Evolutionary conservation across 2,113 vertebrate species (phyloP).

Genomic region (Hiodon alosoides): DNA sequence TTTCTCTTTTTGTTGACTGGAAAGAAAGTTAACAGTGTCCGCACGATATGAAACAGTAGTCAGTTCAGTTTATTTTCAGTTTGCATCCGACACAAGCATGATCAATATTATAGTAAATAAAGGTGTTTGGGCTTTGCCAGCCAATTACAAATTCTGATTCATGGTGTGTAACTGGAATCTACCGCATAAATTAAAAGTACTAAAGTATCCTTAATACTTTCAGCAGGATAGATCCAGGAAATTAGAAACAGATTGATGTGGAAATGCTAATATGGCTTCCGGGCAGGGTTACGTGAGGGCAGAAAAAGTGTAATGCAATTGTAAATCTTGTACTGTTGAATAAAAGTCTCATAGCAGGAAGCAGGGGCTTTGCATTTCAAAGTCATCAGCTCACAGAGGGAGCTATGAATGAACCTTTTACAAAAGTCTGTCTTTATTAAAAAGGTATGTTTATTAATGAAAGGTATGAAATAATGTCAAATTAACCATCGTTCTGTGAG

Average conservation of each 20-base stretch:
- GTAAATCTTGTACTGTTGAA: no score
- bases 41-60: not conserved
- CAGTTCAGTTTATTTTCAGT: not conserved
- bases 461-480: no score
- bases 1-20: no score
- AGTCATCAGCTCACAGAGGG: no score
- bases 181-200: slow-evolving; percentile 15
- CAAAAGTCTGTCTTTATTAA: no score
- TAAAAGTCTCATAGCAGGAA: no score
- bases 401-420: no score
- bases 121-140: no score
- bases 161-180: slow-evolving; percentile 2
- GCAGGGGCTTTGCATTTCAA: no score
- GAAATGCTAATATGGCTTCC: slow-evolving; percentile 16
- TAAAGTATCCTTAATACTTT: slow-evolving; percentile 13
- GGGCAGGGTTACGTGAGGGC: slow-evolving; percentile 32
- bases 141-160: not conserved
- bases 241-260: slow-evolving; percentile 44
- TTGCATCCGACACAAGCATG: not conserved
- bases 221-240: slow-evolving; percentile 38
- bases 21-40: not conserved
- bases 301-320: slow-evolving; percentile 28
- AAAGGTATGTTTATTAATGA: no score
- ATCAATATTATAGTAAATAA: not conserved
- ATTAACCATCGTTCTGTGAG: no score